Conservation (phyloP, 2,888 invertebrate genomes). For the Sarcophaga caerulescens region DNA sequence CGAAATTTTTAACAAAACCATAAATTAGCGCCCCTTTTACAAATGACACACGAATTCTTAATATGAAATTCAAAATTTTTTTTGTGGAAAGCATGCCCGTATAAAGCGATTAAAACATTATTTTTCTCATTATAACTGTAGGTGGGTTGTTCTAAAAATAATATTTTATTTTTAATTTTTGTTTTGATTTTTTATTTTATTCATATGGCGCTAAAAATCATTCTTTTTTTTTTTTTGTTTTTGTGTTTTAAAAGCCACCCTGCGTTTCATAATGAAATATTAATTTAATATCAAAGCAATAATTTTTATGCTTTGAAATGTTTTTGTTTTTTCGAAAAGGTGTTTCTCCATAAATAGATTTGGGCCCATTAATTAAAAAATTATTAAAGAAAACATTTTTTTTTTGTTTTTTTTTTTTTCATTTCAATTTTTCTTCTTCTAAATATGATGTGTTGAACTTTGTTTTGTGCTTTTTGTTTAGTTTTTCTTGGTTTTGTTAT, state of each 20-base stretch:
- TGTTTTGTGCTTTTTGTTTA: neutral
- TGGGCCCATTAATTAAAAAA: conserved; percentile 12
- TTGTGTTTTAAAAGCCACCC: no score
- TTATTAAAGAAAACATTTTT: conserved; percentile 5
- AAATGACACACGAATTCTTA: no score
- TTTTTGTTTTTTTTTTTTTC: neutral
- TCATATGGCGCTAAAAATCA: neutral
- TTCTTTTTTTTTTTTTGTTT: no score
- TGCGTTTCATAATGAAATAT: no score
- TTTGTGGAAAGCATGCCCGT: no score
- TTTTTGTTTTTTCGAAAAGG: neutral
- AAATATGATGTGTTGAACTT: neutral
- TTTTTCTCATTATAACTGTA: no score
- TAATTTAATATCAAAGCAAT: no score
- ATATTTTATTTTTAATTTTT: neutral
- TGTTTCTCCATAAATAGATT: conserved; percentile 2
- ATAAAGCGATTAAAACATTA: no score
- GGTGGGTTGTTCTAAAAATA: neutral
- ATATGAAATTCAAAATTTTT: no score
- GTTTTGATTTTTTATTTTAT: neutral
- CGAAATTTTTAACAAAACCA: no score
- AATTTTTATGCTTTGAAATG: neutral
- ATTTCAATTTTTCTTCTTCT: conserved; percentile 2
- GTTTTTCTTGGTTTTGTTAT: neutral
- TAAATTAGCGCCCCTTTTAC: no score